Conservation (phyloP, 2,797 vertebrate species). For the Caiman crocodilus region DNA sequence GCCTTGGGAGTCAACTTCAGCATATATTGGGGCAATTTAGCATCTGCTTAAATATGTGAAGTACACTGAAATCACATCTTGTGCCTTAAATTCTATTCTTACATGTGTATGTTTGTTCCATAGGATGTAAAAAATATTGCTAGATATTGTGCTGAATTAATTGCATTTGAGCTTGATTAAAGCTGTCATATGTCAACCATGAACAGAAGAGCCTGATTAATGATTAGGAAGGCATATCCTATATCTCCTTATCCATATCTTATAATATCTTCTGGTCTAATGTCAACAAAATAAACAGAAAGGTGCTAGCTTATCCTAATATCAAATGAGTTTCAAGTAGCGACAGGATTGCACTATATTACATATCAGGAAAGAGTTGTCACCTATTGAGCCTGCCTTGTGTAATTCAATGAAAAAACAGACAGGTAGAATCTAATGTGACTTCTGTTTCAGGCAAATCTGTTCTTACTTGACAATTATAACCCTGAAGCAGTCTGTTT, state of each 20-base stretch:
- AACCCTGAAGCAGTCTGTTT: conserved; percentile 74
- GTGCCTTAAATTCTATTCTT: conserved; percentile 41
- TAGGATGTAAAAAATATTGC: conserved; percentile 62
- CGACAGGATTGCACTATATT: conserved; percentile 73
- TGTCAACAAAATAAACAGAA: conserved; percentile 46
- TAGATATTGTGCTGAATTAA: conserved; percentile 54
- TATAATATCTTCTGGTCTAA: conserved; percentile 43
- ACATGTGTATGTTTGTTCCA: conserved; percentile 64
- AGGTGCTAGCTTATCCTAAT: conserved; percentile 63
- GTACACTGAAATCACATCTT: background rate
- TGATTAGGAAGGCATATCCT: background rate
- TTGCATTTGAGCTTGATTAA: conserved; percentile 48
- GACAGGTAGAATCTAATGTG: conserved; percentile 58
- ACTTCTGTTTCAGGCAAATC: conserved; percentile 55
- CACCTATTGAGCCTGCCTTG: conserved; percentile 66
- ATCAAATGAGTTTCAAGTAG: conserved; percentile 75
- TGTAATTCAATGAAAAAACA: conserved; percentile 77
- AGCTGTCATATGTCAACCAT: conserved; percentile 21
- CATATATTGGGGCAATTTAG: too few relatives aligned
- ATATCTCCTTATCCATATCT: conserved; percentile 60
- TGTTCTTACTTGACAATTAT: conserved; percentile 75
- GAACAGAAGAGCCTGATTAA: conserved; percentile 44
- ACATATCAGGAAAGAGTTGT: conserved; percentile 50
- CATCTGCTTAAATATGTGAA: too few relatives aligned
- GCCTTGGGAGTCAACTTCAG: background rate